phyloP scores from a whole-genome alignment of 2,888 invertebrate species.

The Parnassius apollo region DNA sequence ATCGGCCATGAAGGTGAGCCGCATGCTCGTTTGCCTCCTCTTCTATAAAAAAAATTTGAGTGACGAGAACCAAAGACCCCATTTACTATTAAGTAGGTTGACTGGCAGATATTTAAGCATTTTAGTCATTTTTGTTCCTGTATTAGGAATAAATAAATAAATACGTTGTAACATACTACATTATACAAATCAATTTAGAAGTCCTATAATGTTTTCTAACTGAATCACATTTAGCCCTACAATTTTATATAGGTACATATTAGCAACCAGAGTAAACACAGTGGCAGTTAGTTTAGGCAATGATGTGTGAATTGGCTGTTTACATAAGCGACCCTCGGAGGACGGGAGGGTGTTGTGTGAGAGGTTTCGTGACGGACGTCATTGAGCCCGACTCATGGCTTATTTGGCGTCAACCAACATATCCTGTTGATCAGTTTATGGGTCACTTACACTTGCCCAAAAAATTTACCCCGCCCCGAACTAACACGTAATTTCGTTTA shows the following conservation, averaged over 20 bases:
- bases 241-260: not conserved
- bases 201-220: too few relatives aligned
- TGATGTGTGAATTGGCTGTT: constrained; percentile 14
- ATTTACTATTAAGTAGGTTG: too few relatives aligned
- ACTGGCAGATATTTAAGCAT: too few relatives aligned
- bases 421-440: constrained; percentile 13
- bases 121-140: too few relatives aligned
- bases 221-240: too few relatives aligned
- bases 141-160: too few relatives aligned
- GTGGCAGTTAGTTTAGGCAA: constrained; percentile 25
- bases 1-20: too few relatives aligned
- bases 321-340: constrained; percentile 9
- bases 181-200: too few relatives aligned
- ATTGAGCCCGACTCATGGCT: constrained; percentile 17
- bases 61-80: too few relatives aligned
- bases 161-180: too few relatives aligned
- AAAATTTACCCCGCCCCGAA: not conserved
- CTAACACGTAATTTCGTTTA: not conserved
- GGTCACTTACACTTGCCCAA: constrained; percentile 5
- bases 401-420: constrained; percentile 19
- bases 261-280: constrained; percentile 7
- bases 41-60: too few relatives aligned
- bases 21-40: too few relatives aligned
- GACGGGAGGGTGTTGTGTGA: constrained; percentile 11
- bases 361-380: constrained; percentile 14